phyloP scores from a whole-genome alignment of 1,140 invertebrate species.

The Nasonia longicornis region DNA sequence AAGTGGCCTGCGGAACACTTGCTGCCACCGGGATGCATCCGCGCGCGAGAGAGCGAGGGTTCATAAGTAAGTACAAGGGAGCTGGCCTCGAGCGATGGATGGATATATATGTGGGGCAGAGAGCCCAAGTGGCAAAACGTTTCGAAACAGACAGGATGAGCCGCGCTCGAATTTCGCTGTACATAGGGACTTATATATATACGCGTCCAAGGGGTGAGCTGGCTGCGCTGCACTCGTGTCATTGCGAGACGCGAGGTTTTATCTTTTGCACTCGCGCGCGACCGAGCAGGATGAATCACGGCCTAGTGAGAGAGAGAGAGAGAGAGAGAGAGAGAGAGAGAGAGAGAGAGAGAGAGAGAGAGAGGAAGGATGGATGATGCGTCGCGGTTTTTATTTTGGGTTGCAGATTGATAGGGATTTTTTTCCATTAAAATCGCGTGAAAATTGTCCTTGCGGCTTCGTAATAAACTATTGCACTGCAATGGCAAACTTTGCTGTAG shows the following conservation, averaged over 20 bases:
- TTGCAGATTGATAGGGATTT: too few species aligned
- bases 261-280: slow-evolving; percentile 14
- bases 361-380: too few species aligned
- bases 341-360: too few species aligned
- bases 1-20: slow-evolving; percentile 16
- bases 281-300: slow-evolving; percentile 50
- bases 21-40: slow-evolving; percentile 3
- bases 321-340: too few species aligned
- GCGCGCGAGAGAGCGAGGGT: background rate
- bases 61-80: slow-evolving; percentile 11
- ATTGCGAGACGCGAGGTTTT: background rate
- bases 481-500: too few species aligned
- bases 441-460: too few species aligned
- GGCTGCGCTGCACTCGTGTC: slow-evolving; percentile 1
- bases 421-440: too few species aligned
- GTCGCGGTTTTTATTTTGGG: too few species aligned
- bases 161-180: slow-evolving; percentile 48
- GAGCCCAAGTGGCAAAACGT: slow-evolving; percentile 9
- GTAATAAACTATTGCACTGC: too few species aligned
- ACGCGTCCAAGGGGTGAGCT: background rate
- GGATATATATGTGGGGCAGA: background rate
- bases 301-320: background rate
- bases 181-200: background rate
- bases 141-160: slow-evolving; percentile 21
- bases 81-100: background rate